Conservation (phyloP, 2,888 invertebrate species). For the Troides aeacus region DNA sequence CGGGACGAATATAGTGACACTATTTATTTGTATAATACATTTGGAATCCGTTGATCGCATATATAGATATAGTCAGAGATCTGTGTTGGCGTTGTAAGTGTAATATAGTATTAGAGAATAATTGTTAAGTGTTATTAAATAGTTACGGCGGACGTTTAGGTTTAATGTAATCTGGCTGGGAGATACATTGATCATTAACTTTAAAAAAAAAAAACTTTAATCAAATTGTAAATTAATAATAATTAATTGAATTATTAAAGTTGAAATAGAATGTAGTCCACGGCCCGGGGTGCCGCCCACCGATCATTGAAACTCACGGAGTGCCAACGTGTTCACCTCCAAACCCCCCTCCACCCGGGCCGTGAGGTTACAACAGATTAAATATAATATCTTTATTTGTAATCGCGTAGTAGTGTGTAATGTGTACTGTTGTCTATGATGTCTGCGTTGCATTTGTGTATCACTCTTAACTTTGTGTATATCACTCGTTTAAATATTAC, state of each 20-base stretch:
- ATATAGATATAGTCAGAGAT: slow-evolving; percentile 55
- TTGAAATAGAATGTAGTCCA: slow-evolving; percentile 32
- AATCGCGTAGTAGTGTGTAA: slow-evolving; percentile 69
- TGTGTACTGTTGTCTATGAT: slow-evolving; percentile 52
- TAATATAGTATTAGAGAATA: slow-evolving; percentile 47
- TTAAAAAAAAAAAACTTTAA: slow-evolving; percentile 11
- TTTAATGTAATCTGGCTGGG: slow-evolving; percentile 45
- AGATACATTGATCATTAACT: slow-evolving; percentile 34
- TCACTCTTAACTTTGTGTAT: not conserved
- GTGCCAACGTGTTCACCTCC: slow-evolving; percentile 47
- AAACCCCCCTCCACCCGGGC: slow-evolving; percentile 21
- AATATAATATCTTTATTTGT: slow-evolving; percentile 57
- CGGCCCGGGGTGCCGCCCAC: slow-evolving; percentile 56
- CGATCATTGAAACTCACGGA: slow-evolving; percentile 43
- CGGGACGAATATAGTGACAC: slow-evolving; percentile 51
- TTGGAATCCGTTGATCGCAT: slow-evolving; percentile 47
- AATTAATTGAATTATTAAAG: slow-evolving; percentile 12
- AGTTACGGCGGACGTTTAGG: slow-evolving; percentile 25
- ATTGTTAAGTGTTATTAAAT: slow-evolving; percentile 66
- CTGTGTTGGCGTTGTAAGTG: slow-evolving; percentile 62
- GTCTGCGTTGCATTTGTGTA: slow-evolving; percentile 62
- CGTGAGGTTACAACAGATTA: slow-evolving; percentile 31
- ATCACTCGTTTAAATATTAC: not conserved
- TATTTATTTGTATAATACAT: slow-evolving; percentile 64
- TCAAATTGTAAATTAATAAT: slow-evolving; percentile 31